A percentile compares a stretch with the other conserved stretches of the same genome.
phyloP scores from a whole-genome alignment of 2,888 invertebrate genomes.

The Microdon myrmicae region DNA sequence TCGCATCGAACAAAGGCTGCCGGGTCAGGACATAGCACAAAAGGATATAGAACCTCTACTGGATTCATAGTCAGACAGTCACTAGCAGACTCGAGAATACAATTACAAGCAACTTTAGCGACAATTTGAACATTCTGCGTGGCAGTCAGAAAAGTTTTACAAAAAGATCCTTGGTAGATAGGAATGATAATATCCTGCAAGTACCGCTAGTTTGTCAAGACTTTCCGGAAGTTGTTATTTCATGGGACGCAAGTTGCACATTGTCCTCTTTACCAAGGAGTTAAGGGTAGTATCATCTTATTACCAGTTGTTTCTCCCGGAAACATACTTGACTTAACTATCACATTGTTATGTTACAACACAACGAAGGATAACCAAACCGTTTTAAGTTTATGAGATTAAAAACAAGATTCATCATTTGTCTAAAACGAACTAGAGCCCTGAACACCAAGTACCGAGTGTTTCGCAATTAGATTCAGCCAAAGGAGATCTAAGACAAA shows the following conservation, averaged over 20 bases:
- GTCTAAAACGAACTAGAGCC: too few relatives aligned
- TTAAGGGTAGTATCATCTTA: slow-evolving; percentile 21
- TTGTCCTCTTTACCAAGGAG: slow-evolving; percentile 16
- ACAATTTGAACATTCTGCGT: slow-evolving; percentile 26
- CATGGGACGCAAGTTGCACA: slow-evolving; percentile 12
- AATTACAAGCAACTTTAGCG: neutral
- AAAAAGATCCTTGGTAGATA: slow-evolving; percentile 33
- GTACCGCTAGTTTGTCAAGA: slow-evolving; percentile 33
- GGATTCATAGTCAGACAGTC: slow-evolving; percentile 38
- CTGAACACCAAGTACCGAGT: too few relatives aligned
- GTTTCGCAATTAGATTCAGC: too few relatives aligned
- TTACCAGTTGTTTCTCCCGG: slow-evolving; percentile 11
- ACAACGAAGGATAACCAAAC: slow-evolving; percentile 47
- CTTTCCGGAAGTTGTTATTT: slow-evolving; percentile 46
- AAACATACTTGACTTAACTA: too few relatives aligned
- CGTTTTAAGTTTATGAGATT: slow-evolving; percentile 43
- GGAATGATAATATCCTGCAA: slow-evolving; percentile 37
- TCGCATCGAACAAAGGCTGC: slow-evolving; percentile 40
- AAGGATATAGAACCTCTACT: slow-evolving; percentile 21
- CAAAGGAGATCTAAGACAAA: too few relatives aligned
- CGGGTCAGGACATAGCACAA: slow-evolving; percentile 2
- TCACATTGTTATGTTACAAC: slow-evolving; percentile 10
- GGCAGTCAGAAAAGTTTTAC: slow-evolving; percentile 32
- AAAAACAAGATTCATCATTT: slow-evolving; percentile 25
- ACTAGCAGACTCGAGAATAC: slow-evolving; percentile 28